A percentile compares a stretch with the other conserved stretches of the same genome.
Evolutionary conservation across 2,113 vertebrate genomes (phyloP).

Genomic region (Sigmodon hispidus): DNA sequence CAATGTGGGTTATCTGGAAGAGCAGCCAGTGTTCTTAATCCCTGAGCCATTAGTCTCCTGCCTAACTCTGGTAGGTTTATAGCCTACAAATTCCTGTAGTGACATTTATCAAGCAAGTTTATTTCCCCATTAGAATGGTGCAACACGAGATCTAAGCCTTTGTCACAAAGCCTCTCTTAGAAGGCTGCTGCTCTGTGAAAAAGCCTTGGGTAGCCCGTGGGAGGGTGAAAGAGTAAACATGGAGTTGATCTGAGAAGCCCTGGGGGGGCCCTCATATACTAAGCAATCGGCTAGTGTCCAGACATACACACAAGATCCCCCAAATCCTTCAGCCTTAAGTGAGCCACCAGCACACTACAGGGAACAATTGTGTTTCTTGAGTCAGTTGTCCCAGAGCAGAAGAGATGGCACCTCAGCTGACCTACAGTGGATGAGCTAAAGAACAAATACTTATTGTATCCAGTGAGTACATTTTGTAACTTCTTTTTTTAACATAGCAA

Average conservation of each 20-base stretch:
- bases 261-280: background rate
- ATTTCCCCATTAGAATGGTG: background rate
- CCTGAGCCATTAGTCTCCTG: background rate
- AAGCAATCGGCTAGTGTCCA: background rate
- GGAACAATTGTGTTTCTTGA: background rate
- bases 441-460: background rate
- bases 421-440: background rate
- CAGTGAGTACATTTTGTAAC: background rate
- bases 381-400: background rate
- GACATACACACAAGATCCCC: background rate
- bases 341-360: background rate
- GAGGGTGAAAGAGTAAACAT: fast-evolving
- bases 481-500: background rate
- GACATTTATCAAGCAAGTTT: background rate
- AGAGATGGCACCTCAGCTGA: background rate
- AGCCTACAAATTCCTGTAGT: background rate
- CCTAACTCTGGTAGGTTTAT: background rate
- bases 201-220: background rate
- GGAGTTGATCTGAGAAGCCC: background rate
- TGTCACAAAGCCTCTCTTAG: background rate
- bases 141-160: background rate
- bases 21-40: background rate
- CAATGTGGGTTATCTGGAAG: background rate
- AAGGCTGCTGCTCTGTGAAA: background rate
- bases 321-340: background rate